Percentiles rank a stretch among this genome's conserved stretches.
Conservation (phyloP, 2,797 vertebrate species). For the Lagodon rhomboides region DNA sequence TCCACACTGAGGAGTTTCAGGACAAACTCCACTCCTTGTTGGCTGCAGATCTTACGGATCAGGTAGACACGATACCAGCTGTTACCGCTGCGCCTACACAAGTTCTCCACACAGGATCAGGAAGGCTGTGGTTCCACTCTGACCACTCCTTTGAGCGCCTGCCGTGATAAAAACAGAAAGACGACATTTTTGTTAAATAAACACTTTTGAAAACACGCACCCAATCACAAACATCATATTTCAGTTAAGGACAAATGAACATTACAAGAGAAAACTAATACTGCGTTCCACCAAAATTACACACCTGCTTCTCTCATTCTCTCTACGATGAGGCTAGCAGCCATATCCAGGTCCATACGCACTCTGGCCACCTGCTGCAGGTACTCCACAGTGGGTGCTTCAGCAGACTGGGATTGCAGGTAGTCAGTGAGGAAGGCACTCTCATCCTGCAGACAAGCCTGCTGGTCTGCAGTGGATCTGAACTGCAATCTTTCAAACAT, state of each 20-base stretch:
- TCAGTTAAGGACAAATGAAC: too few species aligned
- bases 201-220: background rate
- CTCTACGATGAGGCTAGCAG: slow-evolving; percentile 83
- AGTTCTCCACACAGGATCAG: slow-evolving; percentile 72
- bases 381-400: slow-evolving; percentile 82
- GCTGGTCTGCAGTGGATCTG: slow-evolving; percentile 62
- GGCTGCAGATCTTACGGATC: slow-evolving; percentile 88
- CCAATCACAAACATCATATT: background rate
- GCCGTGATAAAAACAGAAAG: slow-evolving; percentile 14
- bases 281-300: background rate
- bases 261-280: background rate
- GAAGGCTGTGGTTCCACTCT: slow-evolving; percentile 62
- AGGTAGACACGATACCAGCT: slow-evolving; percentile 93
- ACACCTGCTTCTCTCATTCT: slow-evolving; percentile 62
- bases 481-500: slow-evolving; percentile 89
- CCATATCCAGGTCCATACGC: slow-evolving; percentile 88
- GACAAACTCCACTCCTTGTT: slow-evolving; percentile 88
- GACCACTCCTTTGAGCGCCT: slow-evolving; percentile 48
- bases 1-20: slow-evolving; percentile 82
- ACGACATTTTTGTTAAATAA: background rate
- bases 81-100: slow-evolving; percentile 83
- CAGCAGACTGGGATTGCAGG: slow-evolving; percentile 8
- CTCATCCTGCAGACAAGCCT: slow-evolving; percentile 76
- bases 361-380: slow-evolving; percentile 90
- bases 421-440: slow-evolving; percentile 82